Percentiles rank a stretch among this genome's conserved stretches.
Conservation (phyloP, 2,113 vertebrate genomes). For the Xyrauchen texanus region DNA sequence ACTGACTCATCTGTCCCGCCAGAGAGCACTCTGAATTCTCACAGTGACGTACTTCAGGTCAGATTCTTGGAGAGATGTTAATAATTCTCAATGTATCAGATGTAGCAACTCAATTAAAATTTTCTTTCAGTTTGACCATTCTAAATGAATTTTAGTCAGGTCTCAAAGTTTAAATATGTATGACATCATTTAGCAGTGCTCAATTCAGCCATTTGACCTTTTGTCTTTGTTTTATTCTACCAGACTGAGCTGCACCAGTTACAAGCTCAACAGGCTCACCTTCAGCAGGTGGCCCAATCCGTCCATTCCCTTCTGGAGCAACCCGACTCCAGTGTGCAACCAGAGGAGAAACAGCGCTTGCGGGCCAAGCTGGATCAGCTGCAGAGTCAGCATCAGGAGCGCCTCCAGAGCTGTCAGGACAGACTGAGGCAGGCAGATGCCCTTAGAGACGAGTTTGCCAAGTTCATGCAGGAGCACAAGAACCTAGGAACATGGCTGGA, state of each 20-base stretch:
- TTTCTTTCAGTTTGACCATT: too few species aligned
- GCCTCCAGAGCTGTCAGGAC: slow-evolving; percentile 77
- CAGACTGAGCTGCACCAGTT: slow-evolving; percentile 87
- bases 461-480: slow-evolving; percentile 87
- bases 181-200: not conserved
- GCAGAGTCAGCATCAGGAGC: slow-evolving; percentile 76
- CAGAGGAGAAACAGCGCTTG: slow-evolving; percentile 76
- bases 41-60: slow-evolving; percentile 85
- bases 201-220: not conserved
- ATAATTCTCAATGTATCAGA: too few species aligned
- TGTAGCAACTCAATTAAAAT: too few species aligned
- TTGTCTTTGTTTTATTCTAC: not conserved
- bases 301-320: slow-evolving; percentile 85
- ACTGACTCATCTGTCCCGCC: slow-evolving; percentile 58
- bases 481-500: slow-evolving; percentile 85
- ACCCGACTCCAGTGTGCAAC: slow-evolving; percentile 77
- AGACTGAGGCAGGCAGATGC: slow-evolving; percentile 81
- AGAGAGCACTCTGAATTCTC: slow-evolving; percentile 73
- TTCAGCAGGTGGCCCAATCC: slow-evolving; percentile 84
- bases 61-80: slow-evolving; percentile 35
- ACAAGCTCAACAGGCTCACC: slow-evolving; percentile 86
- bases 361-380: slow-evolving; percentile 77
- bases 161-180: too few species aligned
- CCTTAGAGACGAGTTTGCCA: slow-evolving; percentile 85
- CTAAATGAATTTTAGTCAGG: too few species aligned